Base-by-base conservation (phyloP, 1,140 invertebrate genomes). In the Drosophila burlai region DNA sequence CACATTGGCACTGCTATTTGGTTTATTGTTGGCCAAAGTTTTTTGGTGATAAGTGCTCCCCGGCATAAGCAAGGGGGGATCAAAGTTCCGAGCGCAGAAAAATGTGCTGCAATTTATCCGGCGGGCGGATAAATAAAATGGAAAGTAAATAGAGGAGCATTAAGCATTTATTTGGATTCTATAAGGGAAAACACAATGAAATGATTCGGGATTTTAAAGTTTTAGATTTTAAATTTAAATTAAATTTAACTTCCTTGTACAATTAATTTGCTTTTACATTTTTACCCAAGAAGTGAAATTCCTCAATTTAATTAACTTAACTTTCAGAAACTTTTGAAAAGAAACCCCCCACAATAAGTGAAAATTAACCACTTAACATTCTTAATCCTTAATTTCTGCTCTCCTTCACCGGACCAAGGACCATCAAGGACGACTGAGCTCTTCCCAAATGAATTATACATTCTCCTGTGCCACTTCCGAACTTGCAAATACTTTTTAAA, bases 401-500 rank as follows among this genome's bases (percentile, higher is more conserved):
- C 24, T 40, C 47, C 63, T 9, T 34, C n/a, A 18, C 16, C 18
- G 5, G 45, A 49, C 46, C 46, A 49, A 49, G 18, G 21, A 46
- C 13, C 11, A 50, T 36, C 46, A 42, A 34, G 31, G 15, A 34
- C 40, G 38, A 15, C 52, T 9, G 49, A 46, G 67, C 42, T 46
- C 49, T 31, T 71, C 50, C 42, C 26, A 64, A 75, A 64, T 74
- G 59, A 73, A 73, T 73, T 61, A 74, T 43, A 72, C 31, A 50
- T 73, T 73, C 36, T 55, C 34, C 69, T 54, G 34, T 38, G 36
- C 46, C 50, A 71, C 74, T 86, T 79, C 55, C 75, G 49, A 82
- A 80, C 83, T 85, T 79, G 65, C 54, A 79, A 85, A 85, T 82
- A 78, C 77, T 84, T 84, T 76, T 66, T 54, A 89, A 84, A 84